Conservation (phyloP, 1,140 invertebrate species). For the Daktulosphaira vitifoliae region DNA sequence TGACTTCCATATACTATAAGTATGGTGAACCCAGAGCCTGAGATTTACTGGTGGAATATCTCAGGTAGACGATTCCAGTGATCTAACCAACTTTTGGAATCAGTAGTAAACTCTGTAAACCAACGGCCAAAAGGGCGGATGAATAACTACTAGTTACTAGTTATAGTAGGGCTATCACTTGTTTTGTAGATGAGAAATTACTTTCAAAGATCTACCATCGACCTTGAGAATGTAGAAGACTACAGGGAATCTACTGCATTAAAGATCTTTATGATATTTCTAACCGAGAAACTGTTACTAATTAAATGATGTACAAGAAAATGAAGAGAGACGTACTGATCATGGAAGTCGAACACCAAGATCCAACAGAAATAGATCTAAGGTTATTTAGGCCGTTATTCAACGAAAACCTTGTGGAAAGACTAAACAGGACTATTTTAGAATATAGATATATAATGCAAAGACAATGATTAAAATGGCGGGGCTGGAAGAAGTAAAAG, state of each 20-base stretch:
- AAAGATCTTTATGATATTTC: background rate
- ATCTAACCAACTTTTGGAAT: no score
- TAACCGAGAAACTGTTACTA: background rate
- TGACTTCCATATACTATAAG: no score
- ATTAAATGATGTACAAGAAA: no score
- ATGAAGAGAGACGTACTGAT: constrained; percentile 1
- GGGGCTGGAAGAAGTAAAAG: background rate
- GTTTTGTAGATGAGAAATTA: no score
- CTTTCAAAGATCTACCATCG: background rate
- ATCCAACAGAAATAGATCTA: background rate
- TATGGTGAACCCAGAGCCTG: no score
- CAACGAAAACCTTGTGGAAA: background rate
- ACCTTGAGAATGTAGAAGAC: constrained; percentile 1
- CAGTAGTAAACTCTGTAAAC: no score
- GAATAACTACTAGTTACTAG: no score
- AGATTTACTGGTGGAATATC: no score
- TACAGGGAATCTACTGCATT: background rate
- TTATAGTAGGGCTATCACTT: no score
- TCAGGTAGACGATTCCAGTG: no score
- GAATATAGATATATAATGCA: background rate
- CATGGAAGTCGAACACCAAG: constrained; percentile 8
- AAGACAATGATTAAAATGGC: background rate
- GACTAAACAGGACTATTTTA: background rate
- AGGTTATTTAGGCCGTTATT: background rate
- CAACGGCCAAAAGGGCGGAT: no score